A percentile compares a stretch with the other conserved stretches of the same genome.
Conservation (phyloP, 92 coral and sea anemone species). For the Isaurus tuberculatus region DNA sequence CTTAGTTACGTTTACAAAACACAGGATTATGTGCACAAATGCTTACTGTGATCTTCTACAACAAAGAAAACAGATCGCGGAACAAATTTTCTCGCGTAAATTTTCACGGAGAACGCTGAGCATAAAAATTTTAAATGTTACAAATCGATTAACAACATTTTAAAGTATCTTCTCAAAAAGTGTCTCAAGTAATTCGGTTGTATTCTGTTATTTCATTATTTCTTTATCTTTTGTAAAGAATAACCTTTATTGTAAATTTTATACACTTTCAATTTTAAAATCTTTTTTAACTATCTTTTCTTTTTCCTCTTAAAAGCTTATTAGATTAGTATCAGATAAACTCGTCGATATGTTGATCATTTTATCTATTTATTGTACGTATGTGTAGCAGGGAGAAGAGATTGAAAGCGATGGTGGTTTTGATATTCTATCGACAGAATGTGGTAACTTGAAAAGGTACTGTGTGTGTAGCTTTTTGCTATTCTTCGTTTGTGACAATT, state of each 20-base stretch:
- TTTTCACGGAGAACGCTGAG: too few species aligned
- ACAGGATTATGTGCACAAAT: too few species aligned
- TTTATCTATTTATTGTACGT: neutral
- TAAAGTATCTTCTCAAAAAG: neutral
- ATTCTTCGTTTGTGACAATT: neutral
- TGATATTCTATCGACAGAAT: slow-evolving; percentile 49
- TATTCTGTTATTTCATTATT: neutral
- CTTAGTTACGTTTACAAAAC: neutral
- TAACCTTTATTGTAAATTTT: too few species aligned
- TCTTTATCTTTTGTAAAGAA: neutral
- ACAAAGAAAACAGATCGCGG: too few species aligned
- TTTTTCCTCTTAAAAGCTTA: neutral
- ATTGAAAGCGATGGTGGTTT: slow-evolving; percentile 44
- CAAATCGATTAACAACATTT: too few species aligned
- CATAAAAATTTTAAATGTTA: too few species aligned
- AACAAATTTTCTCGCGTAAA: too few species aligned
- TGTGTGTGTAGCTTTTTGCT: neutral
- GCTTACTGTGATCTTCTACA: too few species aligned
- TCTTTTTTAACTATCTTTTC: neutral
- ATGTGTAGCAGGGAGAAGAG: slow-evolving; percentile 24
- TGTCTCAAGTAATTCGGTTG: neutral
- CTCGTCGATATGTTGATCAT: neutral
- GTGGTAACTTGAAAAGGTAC: slow-evolving; percentile 67
- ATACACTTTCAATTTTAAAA: neutral
- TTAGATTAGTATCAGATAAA: neutral